These are phyloP conservation scores for Dryococelus australis DNA, from an alignment of 2,888 invertebrate genomes.

Conservation along the genomic window DNA sequence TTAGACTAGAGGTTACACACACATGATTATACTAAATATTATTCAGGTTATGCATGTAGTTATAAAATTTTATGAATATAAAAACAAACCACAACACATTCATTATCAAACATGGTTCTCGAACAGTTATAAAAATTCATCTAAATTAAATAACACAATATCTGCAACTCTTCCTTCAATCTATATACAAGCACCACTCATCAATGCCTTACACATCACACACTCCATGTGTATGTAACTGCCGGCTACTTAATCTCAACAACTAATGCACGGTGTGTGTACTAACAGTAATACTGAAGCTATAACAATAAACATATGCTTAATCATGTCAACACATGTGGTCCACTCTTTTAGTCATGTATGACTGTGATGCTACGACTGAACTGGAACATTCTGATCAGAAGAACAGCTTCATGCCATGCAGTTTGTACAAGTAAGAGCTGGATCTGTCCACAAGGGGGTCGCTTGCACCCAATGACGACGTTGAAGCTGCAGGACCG, in stretches of 20 bases:
- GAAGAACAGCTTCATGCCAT: not conserved
- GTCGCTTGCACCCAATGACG: not conserved
- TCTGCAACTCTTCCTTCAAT: not conserved
- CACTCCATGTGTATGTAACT: too few species aligned
- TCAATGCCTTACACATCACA: too few species aligned
- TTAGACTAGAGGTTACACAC: not conserved
- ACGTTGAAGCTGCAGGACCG: not conserved
- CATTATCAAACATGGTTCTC: not conserved
- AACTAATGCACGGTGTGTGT: not conserved
- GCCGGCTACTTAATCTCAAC: not conserved
- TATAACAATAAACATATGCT: not conserved
- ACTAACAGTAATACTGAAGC: not conserved
- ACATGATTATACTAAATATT: not conserved
- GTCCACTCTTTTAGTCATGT: too few species aligned
- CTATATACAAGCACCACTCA: not conserved
- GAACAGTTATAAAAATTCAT: slow-evolving; percentile 1
- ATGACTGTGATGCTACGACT: too few species aligned
- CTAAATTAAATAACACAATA: not conserved
- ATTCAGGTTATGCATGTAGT: not conserved
- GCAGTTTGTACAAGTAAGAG: not conserved
- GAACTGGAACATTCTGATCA: not conserved
- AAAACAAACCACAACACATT: not conserved
- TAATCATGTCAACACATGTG: too few species aligned
- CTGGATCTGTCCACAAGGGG: not conserved
- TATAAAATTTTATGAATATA: not conserved